Percentiles rank a stretch among this genome's conserved stretches.
phyloP scores from a whole-genome alignment of 2,888 invertebrate genomes.

The Cerastoderma edule region DNA sequence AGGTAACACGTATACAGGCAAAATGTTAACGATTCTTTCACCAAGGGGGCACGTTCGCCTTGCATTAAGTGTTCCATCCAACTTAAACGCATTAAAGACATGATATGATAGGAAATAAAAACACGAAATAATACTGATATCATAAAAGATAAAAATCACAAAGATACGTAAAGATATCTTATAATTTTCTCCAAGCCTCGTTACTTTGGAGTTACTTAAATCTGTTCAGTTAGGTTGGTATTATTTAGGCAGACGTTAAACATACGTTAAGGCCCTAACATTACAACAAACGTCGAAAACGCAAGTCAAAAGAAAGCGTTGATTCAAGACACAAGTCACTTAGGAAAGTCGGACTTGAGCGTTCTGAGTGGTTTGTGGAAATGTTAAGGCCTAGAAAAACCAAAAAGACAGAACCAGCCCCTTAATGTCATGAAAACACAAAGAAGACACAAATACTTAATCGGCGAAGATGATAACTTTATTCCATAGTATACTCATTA shows the following conservation, averaged over 20 bases:
- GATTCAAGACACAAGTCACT: not conserved
- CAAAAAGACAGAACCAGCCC: not conserved
- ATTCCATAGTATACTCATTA: conserved; percentile 16
- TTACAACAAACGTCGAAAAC: too few relatives aligned
- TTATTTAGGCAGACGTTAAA: too few relatives aligned
- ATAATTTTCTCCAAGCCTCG: not conserved
- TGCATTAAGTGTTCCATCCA: too few relatives aligned
- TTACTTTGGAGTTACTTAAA: not conserved
- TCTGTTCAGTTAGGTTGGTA: too few relatives aligned
- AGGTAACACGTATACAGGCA: too few relatives aligned
- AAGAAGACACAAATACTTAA: too few relatives aligned
- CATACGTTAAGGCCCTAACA: too few relatives aligned
- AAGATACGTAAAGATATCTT: too few relatives aligned
- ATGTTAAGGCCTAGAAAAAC: not conserved
- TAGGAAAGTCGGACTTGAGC: not conserved
- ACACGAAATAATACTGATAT: conserved; percentile 24
- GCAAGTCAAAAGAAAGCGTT: too few relatives aligned
- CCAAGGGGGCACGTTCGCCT: too few relatives aligned
- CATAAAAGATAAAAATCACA: not conserved
- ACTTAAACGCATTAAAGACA: not conserved
- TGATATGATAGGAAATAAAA: too few relatives aligned
- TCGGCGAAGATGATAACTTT: conserved; percentile 2
- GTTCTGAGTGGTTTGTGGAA: not conserved
- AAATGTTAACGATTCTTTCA: not conserved
- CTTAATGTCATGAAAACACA: not conserved